phyloP scores from a whole-genome alignment of 2,888 invertebrate genomes.

The Agrochola lychnidis region DNA sequence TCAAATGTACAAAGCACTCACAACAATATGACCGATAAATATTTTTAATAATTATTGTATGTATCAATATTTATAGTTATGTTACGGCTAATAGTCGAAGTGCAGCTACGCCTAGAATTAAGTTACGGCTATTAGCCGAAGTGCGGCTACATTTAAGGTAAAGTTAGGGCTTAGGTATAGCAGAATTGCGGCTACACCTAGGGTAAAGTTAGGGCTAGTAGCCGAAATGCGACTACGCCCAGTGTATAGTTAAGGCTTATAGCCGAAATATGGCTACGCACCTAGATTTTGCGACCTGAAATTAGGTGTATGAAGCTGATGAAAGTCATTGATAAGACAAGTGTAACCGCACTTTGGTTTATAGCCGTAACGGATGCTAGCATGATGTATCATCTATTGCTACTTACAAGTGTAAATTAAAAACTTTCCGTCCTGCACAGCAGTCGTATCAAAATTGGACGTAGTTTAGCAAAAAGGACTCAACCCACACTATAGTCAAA shows the following conservation, averaged over 20 bases:
- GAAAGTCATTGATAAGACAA: constrained; percentile 3
- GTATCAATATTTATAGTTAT: constrained; percentile 13
- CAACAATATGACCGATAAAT: constrained; percentile 32
- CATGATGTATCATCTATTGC: neutral
- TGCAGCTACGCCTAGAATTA: neutral
- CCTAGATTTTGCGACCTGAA: constrained; percentile 21
- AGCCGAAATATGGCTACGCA: neutral
- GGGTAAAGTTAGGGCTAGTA: neutral
- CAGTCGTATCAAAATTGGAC: constrained; percentile 12
- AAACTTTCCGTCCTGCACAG: neutral
- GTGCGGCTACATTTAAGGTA: neutral
- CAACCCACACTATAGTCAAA: no score
- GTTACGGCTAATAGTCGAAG: neutral
- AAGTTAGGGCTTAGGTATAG: neutral
- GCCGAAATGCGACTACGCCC: neutral
- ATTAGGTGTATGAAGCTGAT: constrained; percentile 9
- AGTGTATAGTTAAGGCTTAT: neutral
- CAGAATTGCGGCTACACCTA: neutral
- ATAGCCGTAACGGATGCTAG: neutral
- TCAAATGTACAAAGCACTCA: constrained; percentile 53
- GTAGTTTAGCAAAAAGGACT: no score
- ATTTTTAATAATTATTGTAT: constrained; percentile 23
- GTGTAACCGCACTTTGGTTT: constrained; percentile 1
- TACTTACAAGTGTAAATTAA: neutral
- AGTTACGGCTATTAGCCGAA: neutral